These are phyloP conservation scores for Enteromius afrohamiltoni DNA, from an alignment of 2,797 vertebrate species.

Conservation along the genomic window DNA sequence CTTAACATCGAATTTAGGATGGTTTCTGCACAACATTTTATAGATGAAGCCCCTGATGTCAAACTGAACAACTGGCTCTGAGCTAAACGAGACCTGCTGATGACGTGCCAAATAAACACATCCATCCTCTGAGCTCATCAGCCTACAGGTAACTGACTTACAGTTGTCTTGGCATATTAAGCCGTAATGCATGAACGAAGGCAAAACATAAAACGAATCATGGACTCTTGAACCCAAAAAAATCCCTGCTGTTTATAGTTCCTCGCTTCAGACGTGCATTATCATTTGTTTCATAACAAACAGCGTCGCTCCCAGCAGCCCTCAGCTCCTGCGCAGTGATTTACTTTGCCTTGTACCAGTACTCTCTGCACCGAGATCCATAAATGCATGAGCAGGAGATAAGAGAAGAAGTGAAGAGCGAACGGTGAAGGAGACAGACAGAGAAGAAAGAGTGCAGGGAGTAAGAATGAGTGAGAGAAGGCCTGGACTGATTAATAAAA, in stretches of 20 bases:
- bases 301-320: neutral
- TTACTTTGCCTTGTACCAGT: conserved; percentile 70
- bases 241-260: neutral
- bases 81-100: neutral
- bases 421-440: neutral
- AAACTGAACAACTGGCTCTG: neutral
- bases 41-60: neutral
- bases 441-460: conserved; percentile 14
- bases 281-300: conserved; percentile 18
- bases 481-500: conserved; percentile 61
- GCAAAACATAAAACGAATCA: neutral
- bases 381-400: conserved; percentile 74
- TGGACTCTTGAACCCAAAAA: neutral
- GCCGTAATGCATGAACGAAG: neutral
- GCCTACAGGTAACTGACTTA: too few relatives aligned
- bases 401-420: neutral
- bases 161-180: neutral
- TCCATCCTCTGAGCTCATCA: neutral
- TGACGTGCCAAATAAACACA: neutral
- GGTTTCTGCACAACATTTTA: too few relatives aligned
- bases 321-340: conserved; percentile 56
- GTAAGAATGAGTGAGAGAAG: conserved; percentile 22
- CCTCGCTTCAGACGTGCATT: neutral
- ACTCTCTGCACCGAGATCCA: conserved; percentile 71
- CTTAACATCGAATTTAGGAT: too few relatives aligned